Conservation (phyloP, 2,113 vertebrate species). For the Nansenia antarctica region DNA sequence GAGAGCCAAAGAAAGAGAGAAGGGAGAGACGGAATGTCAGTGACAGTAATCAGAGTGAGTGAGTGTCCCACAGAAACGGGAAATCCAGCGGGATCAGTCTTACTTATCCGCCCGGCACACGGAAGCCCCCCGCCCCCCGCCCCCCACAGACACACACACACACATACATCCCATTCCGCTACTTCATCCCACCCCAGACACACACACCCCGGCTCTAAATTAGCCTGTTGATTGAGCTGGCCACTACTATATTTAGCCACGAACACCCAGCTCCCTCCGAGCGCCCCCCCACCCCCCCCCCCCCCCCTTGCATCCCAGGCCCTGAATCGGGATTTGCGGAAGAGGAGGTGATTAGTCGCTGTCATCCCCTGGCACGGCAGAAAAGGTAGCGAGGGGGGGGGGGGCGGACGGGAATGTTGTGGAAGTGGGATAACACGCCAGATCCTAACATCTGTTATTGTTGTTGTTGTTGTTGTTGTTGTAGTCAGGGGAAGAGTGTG, state of each 20-base stretch:
- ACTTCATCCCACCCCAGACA: not conserved
- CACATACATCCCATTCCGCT: conserved; percentile 23
- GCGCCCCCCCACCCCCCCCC: no score
- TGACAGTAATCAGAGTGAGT: conserved; percentile 40
- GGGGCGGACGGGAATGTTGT: conserved; percentile 13
- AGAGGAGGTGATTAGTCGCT: conserved; percentile 72
- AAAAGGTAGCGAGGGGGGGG: conserved; percentile 20
- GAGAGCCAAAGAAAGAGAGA: not conserved
- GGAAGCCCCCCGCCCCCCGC: not conserved
- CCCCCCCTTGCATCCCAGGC: conserved; percentile 37
- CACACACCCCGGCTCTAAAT: conserved; percentile 58
- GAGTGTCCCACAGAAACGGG: conserved; percentile 52
- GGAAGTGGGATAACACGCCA: conserved; percentile 67
- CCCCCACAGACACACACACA: not conserved
- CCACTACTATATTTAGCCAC: conserved; percentile 72
- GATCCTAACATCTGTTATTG: conserved; percentile 59
- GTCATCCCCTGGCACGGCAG: conserved; percentile 66
- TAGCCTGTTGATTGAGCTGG: conserved; percentile 66
- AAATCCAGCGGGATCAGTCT: conserved; percentile 60
- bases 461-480: conserved; percentile 48
- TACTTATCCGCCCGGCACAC: conserved; percentile 47
- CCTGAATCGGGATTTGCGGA: conserved; percentile 60
- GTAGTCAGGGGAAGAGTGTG: conserved; percentile 9
- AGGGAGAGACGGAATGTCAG: not conserved
- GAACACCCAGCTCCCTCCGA: conserved; percentile 36